Percentiles rank a stretch among this genome's conserved stretches.
phyloP scores from a whole-genome alignment of 2,113 vertebrate genomes.

The Polypterus bichir region DNA sequence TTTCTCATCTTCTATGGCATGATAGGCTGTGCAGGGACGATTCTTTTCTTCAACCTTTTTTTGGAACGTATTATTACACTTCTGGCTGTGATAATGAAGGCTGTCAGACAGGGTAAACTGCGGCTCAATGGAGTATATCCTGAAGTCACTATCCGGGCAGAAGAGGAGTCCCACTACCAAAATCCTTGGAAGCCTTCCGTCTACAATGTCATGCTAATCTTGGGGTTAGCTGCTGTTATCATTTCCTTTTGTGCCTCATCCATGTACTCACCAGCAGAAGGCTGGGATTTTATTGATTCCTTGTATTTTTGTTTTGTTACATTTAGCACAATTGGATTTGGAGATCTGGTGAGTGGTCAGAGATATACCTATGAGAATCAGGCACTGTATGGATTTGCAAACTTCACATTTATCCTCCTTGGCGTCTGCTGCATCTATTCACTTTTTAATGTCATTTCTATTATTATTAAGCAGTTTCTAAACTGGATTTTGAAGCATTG shows the following conservation, averaged over 20 bases:
- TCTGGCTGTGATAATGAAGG: constrained; percentile 59
- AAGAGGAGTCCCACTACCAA: constrained; percentile 46
- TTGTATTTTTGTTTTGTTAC: constrained; percentile 63
- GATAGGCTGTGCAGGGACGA: constrained; percentile 55
- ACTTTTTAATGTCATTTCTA: constrained; percentile 59
- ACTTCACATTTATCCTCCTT: constrained; percentile 57
- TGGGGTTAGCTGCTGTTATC: constrained; percentile 47
- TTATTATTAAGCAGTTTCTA: constrained; percentile 60
- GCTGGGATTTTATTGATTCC: constrained; percentile 59
- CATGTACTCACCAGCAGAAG: constrained; percentile 53
- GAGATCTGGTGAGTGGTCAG: constrained; percentile 59
- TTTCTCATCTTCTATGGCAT: constrained; percentile 62
- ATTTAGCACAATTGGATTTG: constrained; percentile 63
- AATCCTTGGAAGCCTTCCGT: constrained; percentile 51
- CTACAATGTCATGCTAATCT: constrained; percentile 58
- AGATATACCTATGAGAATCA: constrained; percentile 44
- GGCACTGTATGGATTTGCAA: constrained; percentile 48
- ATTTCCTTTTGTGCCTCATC: constrained; percentile 55
- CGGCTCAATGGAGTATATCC: constrained; percentile 29
- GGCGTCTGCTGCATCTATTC: constrained; percentile 63
- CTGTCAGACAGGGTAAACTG: constrained; percentile 41
- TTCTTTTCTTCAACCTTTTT: constrained; percentile 64
- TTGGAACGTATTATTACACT: constrained; percentile 62
- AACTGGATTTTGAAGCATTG: constrained; percentile 55
- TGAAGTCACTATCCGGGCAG: constrained; percentile 29